Base-by-base conservation (phyloP, 2,888 invertebrate species). In the Marasmarcha lunaedactyla region DNA sequence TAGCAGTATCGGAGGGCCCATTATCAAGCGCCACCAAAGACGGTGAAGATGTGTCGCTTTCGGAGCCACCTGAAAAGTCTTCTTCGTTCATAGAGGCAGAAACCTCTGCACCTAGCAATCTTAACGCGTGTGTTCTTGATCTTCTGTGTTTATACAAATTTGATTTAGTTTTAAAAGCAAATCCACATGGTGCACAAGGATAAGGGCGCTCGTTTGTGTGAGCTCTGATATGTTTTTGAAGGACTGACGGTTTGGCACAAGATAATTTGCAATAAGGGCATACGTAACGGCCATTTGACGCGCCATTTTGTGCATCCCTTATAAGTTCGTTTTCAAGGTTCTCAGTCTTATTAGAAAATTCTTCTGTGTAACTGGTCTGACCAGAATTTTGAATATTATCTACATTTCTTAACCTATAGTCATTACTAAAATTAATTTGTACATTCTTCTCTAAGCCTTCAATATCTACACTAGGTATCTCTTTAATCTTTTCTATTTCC, bases 201-300 rank as follows among this genome's bases (percentile, higher is more conserved):
- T 90, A 96, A 42, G 95, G 95, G 55, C 95, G 86, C 76, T 96
- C 95, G 67, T 95, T 94, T 35, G 96, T 95, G 73, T 96, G 95
- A 45, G 95, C 94, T 62, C 95, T 88, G 71, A 96, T 93, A 85
- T 96, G 96, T 85, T 96, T 96, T 71, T 95, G 91, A 48, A 96
- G 86, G 49, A 96, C 95, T 67, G 95, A 95, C 43, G 95, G 95
- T 77, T 96, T 96, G 57, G 95, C 92, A 84, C 95, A 96, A 49
- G 90, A 89, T 65, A 94, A 83, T 70, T 91, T 92, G 84, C 96
- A 96, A 70, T 92, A 95, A 9, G 91, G 90, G 67, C 96, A 96
- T 50, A 92, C 88, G 74, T 95, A 90, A 52, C 92, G 90, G 39
- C 91, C 93, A 46, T 64, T 59, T 53, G 69, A 55, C 56, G 64